These are phyloP conservation scores for Holacanthus passer DNA, from an alignment of 2,113 vertebrate genomes.

Conservation along the genomic window DNA sequence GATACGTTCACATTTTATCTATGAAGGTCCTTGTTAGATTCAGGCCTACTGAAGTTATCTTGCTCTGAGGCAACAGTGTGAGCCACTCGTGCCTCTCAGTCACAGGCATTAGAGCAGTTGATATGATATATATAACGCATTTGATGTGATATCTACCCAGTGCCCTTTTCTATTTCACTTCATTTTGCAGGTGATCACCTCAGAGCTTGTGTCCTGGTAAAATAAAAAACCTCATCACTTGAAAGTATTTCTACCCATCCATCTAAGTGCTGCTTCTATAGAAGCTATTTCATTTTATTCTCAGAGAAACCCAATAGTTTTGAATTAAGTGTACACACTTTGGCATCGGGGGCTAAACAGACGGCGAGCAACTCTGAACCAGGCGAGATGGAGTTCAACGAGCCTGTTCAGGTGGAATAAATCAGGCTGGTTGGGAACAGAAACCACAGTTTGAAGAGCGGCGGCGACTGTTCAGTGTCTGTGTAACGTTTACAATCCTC, in stretches of 20 bases:
- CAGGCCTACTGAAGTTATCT: not conserved
- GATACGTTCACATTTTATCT: not conserved
- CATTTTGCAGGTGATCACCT: slow-evolving; percentile 27
- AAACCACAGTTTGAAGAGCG: slow-evolving; percentile 22
- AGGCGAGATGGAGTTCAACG: slow-evolving; percentile 11
- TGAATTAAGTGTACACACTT: not conserved
- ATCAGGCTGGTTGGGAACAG: slow-evolving; percentile 49
- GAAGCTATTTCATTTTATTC: slow-evolving; percentile 6
- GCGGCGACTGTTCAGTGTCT: slow-evolving; percentile 57
- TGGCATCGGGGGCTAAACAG: slow-evolving; percentile 2
- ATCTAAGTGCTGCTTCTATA: slow-evolving; percentile 24
- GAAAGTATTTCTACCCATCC: not conserved
- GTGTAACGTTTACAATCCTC: slow-evolving; percentile 43
- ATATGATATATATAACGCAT: slow-evolving; percentile 5
- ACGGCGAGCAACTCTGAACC: slow-evolving; percentile 22
- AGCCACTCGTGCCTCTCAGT: slow-evolving; percentile 2
- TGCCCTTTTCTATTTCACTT: slow-evolving; percentile 31
- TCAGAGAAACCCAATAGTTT: not conserved
- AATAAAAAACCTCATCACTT: slow-evolving; percentile 13
- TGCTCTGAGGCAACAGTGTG: not conserved
- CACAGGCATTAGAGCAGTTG: slow-evolving; percentile 17
- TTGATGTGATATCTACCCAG: not conserved
- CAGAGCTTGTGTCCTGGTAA: not conserved
- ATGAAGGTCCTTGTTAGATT: not conserved
- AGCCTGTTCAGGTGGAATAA: slow-evolving; percentile 40